Percentiles rank a stretch among this genome's conserved stretches.
Evolutionary conservation across 2,113 vertebrate genomes (phyloP).

Genomic region (Gracilinanus agilis): DNA sequence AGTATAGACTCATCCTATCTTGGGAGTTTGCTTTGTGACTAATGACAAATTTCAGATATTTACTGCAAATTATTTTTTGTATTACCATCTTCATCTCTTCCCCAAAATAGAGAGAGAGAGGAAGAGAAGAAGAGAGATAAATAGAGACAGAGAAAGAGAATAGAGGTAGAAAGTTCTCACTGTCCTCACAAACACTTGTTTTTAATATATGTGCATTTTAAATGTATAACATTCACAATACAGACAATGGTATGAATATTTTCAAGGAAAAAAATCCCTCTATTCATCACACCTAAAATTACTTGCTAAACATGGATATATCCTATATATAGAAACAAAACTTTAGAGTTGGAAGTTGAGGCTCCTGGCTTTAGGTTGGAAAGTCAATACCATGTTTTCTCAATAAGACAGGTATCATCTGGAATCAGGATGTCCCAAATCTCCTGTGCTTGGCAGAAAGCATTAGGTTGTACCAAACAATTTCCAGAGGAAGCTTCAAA

Average conservation of each 20-base stretch:
- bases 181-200: background rate
- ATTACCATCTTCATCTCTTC: background rate
- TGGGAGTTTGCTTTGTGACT: background rate
- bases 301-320: background rate
- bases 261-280: background rate
- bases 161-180: background rate
- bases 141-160: background rate
- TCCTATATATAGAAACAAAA: background rate
- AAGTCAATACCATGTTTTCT: constrained; percentile 47
- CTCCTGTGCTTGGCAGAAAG: background rate
- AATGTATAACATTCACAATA: background rate
- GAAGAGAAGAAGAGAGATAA: background rate
- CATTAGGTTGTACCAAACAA: constrained; percentile 28
- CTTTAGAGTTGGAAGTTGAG: background rate
- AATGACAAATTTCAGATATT: background rate
- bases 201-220: background rate
- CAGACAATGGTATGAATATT: background rate
- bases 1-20: background rate
- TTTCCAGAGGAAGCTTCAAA: constrained; percentile 15
- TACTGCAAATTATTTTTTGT: background rate
- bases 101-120: background rate
- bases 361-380: background rate
- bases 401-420: constrained; percentile 62
- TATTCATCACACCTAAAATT: background rate
- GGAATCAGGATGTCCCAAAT: background rate